Evolutionary conservation across 2,113 vertebrate genomes (phyloP), one percentile per base, ranked within the genome.

Genomic region (Hoplias malabaricus): DNA sequence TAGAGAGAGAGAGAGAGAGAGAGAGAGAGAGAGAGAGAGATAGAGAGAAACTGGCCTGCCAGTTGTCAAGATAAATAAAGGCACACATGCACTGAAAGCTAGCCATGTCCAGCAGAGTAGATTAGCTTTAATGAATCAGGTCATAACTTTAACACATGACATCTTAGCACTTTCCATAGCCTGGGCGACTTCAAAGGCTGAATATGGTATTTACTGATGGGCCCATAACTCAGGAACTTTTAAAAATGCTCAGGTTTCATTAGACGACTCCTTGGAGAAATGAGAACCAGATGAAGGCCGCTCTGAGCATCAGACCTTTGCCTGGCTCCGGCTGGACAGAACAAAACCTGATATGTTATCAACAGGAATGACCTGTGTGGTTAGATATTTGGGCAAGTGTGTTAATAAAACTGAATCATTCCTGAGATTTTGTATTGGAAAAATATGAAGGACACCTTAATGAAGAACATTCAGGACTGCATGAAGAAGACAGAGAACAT

Each of bases 101-200:
- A 66, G 77, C 70, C 84, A 85, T 82, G 86, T 89, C 84, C 81
- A 83, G 85, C 86, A 74, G 84, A 85, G 86, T 83, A 83, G 87
- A 90, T 91, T 88, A 87, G 80, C 48, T 73, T 86, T 57, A 84
- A 87, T 85, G 86, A 87, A 90, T 86, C 87, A 87, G 90, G 82
- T 88, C 90, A 91, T 93, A 90, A 92, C 88, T 90, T 90, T 83
- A 90, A 90, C 89, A 90, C 87, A 87, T 92, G 90, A 92, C 91
- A 86, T 90, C 88, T 87, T 90, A 86, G 80, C 87, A 87, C 89
- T 90, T 90, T 90, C 89, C 87, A 90, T 87, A 83, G 88, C 84
- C 67, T 86, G 87, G 73, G 86, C 80, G 83, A 89, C 90, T 90
- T 93, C 91, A 93, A 93, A 93, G 90, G 69, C 27, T 62, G 75